A percentile compares a stretch with the other conserved stretches of the same genome.
phyloP scores from a whole-genome alignment of 2,888 invertebrate species.

The Elmis aenea region DNA sequence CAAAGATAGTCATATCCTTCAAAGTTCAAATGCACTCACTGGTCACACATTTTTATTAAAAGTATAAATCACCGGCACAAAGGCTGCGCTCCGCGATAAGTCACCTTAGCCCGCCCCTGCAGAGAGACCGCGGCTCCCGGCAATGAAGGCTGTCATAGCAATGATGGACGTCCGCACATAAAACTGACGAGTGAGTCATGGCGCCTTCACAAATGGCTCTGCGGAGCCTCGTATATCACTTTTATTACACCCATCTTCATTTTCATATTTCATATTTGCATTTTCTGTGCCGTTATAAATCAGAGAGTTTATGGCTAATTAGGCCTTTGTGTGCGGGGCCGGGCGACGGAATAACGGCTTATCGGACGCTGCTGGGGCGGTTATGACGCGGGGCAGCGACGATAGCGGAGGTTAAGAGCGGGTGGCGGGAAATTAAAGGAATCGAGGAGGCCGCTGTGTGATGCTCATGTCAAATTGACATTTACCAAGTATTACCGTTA shows the following conservation, averaged over 20 bases:
- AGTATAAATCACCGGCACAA: constrained; percentile 61
- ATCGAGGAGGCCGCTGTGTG: constrained; percentile 19
- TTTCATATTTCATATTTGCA: constrained; percentile 58
- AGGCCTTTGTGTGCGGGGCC: constrained; percentile 48
- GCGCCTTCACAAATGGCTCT: constrained; percentile 69
- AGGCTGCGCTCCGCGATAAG: constrained; percentile 52
- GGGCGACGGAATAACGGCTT: constrained; percentile 48
- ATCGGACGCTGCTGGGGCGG: constrained; percentile 42
- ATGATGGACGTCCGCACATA: constrained; percentile 70
- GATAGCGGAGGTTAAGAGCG: constrained; percentile 23
- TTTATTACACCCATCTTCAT: constrained; percentile 67
- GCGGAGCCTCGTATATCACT: constrained; percentile 74
- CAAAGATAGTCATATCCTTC: constrained; percentile 25
- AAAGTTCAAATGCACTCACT: constrained; percentile 35
- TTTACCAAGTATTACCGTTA: too few relatives aligned
- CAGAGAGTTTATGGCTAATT: constrained; percentile 62
- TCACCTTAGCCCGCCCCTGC: constrained; percentile 46
- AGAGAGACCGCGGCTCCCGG: constrained; percentile 44
- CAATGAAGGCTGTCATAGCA: constrained; percentile 60
- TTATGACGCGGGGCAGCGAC: constrained; percentile 24
- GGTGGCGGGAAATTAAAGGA: constrained; percentile 19
- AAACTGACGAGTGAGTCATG: constrained; percentile 68
- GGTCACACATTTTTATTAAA: constrained; percentile 62
- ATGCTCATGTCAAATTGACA: too few relatives aligned
- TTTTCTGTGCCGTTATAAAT: constrained; percentile 59